These are phyloP conservation scores for Melanotaenia nigrans DNA, from an alignment of 2,797 vertebrate species.

Conservation along the genomic window DNA sequence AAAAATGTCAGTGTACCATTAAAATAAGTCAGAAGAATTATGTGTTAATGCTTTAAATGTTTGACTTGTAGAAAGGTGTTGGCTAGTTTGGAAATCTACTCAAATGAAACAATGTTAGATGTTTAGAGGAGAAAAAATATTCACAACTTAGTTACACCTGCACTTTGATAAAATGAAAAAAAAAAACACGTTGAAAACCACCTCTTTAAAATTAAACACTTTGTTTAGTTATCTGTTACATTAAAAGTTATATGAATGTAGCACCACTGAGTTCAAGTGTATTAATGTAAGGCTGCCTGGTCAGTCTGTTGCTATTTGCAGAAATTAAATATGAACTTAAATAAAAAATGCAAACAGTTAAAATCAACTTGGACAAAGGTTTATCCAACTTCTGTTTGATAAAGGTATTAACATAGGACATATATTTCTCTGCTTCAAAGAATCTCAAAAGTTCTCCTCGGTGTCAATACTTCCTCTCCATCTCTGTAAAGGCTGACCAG, in stretches of 20 bases:
- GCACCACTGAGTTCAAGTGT: not conserved
- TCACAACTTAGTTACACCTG: not conserved
- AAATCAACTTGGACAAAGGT: not conserved
- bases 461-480: conserved; percentile 23
- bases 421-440: conserved; percentile 18
- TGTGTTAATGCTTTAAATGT: not conserved
- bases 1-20: too few species aligned
- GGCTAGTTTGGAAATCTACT: not conserved
- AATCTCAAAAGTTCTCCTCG: conserved; percentile 9
- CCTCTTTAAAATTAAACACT: not conserved
- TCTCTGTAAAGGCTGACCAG: conserved; percentile 63
- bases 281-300: not conserved
- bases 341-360: not conserved
- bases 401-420: not conserved
- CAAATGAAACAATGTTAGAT: not conserved
- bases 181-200: not conserved
- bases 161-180: not conserved
- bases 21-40: not conserved
- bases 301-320: not conserved
- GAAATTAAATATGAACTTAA: not conserved
- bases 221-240: not conserved
- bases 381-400: not conserved
- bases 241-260: not conserved
- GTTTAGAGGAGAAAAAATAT: not conserved
- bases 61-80: not conserved